These are phyloP conservation scores for Rhinichthys klamathensis DNA, from an alignment of 2,113 vertebrate species.

Conservation along the genomic window DNA sequence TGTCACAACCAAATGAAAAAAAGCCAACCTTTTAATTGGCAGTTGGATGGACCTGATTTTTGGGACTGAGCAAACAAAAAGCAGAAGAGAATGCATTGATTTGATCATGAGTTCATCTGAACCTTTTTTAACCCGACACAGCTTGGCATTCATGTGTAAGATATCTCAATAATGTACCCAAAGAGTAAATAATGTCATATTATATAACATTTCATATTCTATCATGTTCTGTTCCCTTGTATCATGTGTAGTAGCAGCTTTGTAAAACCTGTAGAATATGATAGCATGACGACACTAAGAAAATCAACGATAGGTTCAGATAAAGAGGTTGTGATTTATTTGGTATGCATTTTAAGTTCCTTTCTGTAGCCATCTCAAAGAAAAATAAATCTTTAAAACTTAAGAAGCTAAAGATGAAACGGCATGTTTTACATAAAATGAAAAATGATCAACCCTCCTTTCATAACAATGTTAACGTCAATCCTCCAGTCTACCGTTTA, in stretches of 20 bases:
- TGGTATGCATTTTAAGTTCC: conserved; percentile 71
- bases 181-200: background rate
- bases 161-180: background rate
- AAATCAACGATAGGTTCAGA: conserved; percentile 41
- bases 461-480: background rate
- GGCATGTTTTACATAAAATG: background rate
- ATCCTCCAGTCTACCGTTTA: background rate
- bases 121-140: background rate
- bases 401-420: conserved; percentile 14
- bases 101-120: background rate
- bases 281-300: background rate
- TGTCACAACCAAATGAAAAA: background rate
- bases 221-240: background rate
- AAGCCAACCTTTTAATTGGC: background rate
- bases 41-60: background rate
- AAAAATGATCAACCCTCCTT: background rate
- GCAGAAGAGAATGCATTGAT: background rate
- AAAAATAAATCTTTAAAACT: conserved; percentile 36
- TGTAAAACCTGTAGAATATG: background rate
- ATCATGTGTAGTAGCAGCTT: background rate
- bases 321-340: conserved; percentile 70
- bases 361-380: conserved; percentile 7
- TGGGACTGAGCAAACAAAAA: background rate
- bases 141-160: background rate
- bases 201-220: background rate